Conservation (phyloP, 2,888 invertebrate species). For the Chaetogeoica ovagalla region DNA sequence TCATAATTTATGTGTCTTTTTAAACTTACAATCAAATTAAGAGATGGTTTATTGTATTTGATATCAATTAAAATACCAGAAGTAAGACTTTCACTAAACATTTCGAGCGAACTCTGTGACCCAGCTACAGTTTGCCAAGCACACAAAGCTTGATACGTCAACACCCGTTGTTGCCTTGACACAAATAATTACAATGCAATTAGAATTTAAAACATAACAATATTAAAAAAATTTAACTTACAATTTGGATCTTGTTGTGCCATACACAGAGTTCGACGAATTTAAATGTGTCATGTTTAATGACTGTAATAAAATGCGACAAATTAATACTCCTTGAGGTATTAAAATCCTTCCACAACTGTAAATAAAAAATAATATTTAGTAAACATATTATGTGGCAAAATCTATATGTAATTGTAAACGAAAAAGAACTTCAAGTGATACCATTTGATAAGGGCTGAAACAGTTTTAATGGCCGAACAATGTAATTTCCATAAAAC, state of each 20-base stretch:
- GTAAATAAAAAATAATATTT: constrained; percentile 19
- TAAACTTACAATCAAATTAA: constrained; percentile 53
- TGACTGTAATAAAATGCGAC: constrained; percentile 53
- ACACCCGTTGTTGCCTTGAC: constrained; percentile 34
- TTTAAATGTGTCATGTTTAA: constrained; percentile 51
- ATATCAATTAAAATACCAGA: constrained; percentile 52
- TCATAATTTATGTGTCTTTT: background rate
- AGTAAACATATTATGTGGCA: too few relatives aligned
- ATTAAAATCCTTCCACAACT: too few relatives aligned
- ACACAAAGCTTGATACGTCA: constrained; percentile 52
- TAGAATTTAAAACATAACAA: background rate
- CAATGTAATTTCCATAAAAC: too few relatives aligned
- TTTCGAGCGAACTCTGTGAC: constrained; percentile 52
- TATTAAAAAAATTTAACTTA: constrained; percentile 32
- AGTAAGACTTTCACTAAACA: constrained; percentile 52
- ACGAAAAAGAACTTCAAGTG: too few relatives aligned
- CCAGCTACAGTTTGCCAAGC: constrained; percentile 54
- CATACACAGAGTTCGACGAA: constrained; percentile 46
- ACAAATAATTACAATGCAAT: background rate
- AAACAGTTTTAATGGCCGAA: too few relatives aligned
- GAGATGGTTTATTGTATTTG: constrained; percentile 53
- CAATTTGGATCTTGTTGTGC: constrained; percentile 49
- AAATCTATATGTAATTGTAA: too few relatives aligned
- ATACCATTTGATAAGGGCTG: constrained; percentile 54
- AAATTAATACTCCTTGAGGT: too few relatives aligned